Percentiles rank a stretch among this genome's conserved stretches.
These are phyloP conservation scores for Calyptomena viridis DNA, from an alignment of 2,113 vertebrate genomes.

Conservation along the genomic window DNA sequence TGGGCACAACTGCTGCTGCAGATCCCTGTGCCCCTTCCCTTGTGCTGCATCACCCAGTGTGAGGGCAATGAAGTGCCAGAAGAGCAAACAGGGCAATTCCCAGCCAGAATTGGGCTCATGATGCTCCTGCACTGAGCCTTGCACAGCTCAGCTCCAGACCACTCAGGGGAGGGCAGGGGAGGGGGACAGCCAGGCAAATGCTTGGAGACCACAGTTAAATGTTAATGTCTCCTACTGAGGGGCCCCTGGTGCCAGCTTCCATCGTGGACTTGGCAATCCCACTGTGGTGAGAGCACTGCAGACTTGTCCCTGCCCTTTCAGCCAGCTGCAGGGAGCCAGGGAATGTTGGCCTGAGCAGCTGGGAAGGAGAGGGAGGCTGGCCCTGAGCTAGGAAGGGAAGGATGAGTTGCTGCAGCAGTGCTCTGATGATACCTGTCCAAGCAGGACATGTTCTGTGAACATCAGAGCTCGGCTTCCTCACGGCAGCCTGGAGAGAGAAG, in stretches of 20 bases:
- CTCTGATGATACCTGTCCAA: background rate
- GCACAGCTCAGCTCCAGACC: background rate
- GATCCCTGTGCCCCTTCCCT: accelerated
- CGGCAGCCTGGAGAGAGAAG: background rate
- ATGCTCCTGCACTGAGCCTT: background rate
- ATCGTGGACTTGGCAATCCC: background rate
- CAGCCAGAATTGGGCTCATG: background rate
- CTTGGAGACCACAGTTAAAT: background rate
- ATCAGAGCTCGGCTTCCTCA: background rate
- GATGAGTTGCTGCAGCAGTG: background rate
- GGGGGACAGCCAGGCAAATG: background rate
- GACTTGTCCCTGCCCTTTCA: background rate
- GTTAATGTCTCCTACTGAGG: background rate
- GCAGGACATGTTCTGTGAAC: background rate
- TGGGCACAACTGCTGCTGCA: background rate
- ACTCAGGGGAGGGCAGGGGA: background rate
- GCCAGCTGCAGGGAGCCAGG: background rate
- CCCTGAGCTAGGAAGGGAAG: background rate
- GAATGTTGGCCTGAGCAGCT: background rate
- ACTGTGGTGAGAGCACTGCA: background rate
- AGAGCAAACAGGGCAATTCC: background rate
- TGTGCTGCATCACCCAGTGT: background rate
- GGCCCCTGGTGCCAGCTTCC: background rate
- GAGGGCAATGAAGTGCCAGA: background rate
- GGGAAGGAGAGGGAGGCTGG: background rate